phyloP scores from a whole-genome alignment of 2,113 vertebrate genomes.

The Vimba vimba region DNA sequence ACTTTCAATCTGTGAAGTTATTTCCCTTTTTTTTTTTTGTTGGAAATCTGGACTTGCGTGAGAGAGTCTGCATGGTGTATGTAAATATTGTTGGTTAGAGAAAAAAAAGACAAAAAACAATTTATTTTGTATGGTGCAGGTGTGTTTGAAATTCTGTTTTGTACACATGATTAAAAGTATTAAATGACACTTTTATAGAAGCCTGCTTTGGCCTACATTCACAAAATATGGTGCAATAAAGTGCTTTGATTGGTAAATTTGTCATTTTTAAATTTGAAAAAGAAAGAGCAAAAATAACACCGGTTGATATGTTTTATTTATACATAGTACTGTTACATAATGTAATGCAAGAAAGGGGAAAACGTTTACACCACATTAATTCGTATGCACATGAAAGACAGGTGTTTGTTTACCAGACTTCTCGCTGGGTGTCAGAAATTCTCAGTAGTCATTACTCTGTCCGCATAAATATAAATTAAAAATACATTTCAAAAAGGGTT shows the following conservation, averaged over 20 bases:
- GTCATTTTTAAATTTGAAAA: constrained; percentile 48
- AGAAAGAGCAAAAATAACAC: neutral
- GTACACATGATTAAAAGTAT: constrained; percentile 81
- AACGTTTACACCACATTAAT: constrained; percentile 53
- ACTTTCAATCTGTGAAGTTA: constrained; percentile 55
- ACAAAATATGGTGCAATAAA: constrained; percentile 84
- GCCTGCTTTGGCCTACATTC: constrained; percentile 76
- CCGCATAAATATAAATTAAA: constrained; percentile 48
- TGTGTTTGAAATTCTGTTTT: constrained; percentile 82
- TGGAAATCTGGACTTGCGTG: constrained; percentile 57
- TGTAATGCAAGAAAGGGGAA: constrained; percentile 41
- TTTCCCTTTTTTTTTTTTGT: constrained; percentile 55
- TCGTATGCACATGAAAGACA: constrained; percentile 45
- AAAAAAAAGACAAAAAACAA: constrained; percentile 54
- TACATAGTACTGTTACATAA: constrained; percentile 61
- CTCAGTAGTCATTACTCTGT: constrained; percentile 51
- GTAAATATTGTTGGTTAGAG: constrained; percentile 79
- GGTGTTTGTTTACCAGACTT: constrained; percentile 32
- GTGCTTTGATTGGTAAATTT: constrained; percentile 79
- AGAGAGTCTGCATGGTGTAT: constrained; percentile 75
- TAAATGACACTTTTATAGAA: constrained; percentile 83
- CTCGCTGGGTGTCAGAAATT: constrained; percentile 30
- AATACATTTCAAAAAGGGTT: constrained; percentile 36
- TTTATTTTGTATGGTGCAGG: constrained; percentile 81
- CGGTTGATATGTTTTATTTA: constrained; percentile 62